Conservation (phyloP, 2,797 vertebrate species). For the Myotis daubentonii region DNA sequence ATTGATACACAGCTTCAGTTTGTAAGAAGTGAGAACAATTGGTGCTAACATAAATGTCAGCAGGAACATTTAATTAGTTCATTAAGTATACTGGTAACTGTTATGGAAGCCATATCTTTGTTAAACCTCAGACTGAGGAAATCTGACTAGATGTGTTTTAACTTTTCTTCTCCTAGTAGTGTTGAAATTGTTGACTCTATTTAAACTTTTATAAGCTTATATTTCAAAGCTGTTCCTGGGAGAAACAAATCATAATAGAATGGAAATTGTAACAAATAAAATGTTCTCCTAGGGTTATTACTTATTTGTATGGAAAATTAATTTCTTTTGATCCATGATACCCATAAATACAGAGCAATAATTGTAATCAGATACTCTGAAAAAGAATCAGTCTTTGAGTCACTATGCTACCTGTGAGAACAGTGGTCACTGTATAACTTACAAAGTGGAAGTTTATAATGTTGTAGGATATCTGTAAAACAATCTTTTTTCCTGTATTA, state of each 20-base stretch:
- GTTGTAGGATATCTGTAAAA: background rate
- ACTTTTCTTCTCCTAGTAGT: background rate
- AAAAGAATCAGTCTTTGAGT: background rate
- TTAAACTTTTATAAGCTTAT: conserved; percentile 45
- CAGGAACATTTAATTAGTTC: conserved; percentile 21
- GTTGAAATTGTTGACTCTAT: conserved; percentile 38
- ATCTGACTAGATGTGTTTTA: conserved; percentile 16
- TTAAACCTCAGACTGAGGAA: background rate
- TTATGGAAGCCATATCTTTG: background rate
- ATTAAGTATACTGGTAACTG: background rate
- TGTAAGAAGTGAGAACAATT: conserved; percentile 17
- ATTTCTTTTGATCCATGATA: background rate
- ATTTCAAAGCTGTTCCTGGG: conserved; percentile 56
- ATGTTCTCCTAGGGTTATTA: conserved; percentile 11
- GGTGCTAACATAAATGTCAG: conserved; percentile 45
- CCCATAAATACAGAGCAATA: conserved; percentile 43
- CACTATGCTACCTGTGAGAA: background rate
- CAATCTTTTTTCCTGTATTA: background rate
- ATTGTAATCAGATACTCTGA: conserved; percentile 40
- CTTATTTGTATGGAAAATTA: conserved; percentile 20
- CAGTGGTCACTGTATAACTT: background rate
- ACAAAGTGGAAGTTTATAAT: conserved; percentile 7
- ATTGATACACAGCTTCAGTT: background rate
- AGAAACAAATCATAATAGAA: conserved; percentile 27
- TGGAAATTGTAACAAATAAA: conserved; percentile 44